Conservation (phyloP, 2,797 vertebrate species). For the Pantherophis alleghaniensis region DNA sequence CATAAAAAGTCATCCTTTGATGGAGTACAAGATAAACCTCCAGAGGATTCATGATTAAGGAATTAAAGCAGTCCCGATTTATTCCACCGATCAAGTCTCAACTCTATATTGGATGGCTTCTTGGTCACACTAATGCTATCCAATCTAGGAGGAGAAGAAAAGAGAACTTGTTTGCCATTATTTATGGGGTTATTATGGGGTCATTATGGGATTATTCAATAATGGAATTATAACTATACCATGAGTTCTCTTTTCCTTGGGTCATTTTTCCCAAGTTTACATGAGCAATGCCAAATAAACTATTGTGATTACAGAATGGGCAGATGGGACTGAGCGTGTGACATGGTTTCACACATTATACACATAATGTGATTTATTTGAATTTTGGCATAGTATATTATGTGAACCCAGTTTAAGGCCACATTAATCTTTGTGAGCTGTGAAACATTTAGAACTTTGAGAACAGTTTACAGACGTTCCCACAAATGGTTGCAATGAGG, state of each 20-base stretch:
- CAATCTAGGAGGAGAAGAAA: not conserved
- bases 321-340: not conserved
- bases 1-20: not conserved
- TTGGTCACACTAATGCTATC: not conserved
- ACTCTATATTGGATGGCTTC: not conserved
- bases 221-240: not conserved
- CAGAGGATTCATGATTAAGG: not conserved
- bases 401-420: not conserved
- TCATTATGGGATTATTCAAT: not conserved
- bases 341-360: not conserved
- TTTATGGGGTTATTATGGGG: not conserved
- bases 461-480: not conserved
- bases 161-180: not conserved
- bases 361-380: not conserved
- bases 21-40: not conserved
- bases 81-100: not conserved
- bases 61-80: not conserved
- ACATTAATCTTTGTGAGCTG: not conserved
- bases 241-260: not conserved
- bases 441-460: not conserved
- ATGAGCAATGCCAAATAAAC: not conserved
- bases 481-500: not conserved
- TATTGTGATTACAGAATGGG: not conserved
- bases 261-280: not conserved
- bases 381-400: not conserved